These are phyloP conservation scores for Nymphalis io DNA, from an alignment of 1,140 invertebrate genomes.

Conservation along the genomic window DNA sequence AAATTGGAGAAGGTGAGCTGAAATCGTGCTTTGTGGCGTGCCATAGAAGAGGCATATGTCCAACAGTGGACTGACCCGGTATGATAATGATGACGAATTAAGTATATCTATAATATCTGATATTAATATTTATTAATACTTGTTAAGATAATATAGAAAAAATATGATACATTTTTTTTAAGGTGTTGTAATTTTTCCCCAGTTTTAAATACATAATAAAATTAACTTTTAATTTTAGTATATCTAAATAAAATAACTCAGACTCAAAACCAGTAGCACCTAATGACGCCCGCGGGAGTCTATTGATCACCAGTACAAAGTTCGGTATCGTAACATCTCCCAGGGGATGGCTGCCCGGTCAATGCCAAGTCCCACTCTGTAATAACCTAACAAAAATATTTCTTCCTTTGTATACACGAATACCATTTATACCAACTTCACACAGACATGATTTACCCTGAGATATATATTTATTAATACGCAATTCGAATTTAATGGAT, in stretches of 20 bases:
- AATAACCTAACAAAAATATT: conserved; percentile 14
- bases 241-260: conserved; percentile 39
- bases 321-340: conserved; percentile 66
- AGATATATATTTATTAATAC: too few species aligned
- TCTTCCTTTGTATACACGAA: not conserved
- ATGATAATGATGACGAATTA: too few species aligned
- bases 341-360: conserved; percentile 50
- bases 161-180: not conserved
- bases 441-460: too few species aligned
- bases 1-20: too few species aligned
- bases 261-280: conserved; percentile 45
- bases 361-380: conserved; percentile 21
- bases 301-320: conserved; percentile 63
- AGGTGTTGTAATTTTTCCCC: not conserved
- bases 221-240: not conserved
- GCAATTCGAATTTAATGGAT: too few species aligned
- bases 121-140: too few species aligned
- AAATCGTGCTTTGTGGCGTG: too few species aligned
- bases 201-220: not conserved
- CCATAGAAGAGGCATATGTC: too few species aligned
- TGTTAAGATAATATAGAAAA: not conserved
- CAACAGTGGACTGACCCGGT: too few species aligned
- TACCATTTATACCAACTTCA: too few species aligned
- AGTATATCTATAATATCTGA: too few species aligned
- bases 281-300: conserved; percentile 56